Evolutionary conservation across 2,113 vertebrate species (phyloP).

Genomic region (Sceloporus tristichus): DNA sequence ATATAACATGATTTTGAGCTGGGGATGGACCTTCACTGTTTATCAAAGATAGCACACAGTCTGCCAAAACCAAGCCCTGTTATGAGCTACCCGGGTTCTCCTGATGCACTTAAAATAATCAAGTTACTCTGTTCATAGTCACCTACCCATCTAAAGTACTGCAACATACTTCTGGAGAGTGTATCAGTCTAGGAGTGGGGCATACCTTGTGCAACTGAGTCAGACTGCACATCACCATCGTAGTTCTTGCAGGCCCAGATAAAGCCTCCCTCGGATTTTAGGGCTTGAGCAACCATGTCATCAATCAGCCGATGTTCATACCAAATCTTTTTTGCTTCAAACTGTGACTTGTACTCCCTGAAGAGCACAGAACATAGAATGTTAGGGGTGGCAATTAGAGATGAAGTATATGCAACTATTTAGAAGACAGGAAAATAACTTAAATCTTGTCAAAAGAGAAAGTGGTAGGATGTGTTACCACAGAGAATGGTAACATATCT

Average conservation of each 20-base stretch:
- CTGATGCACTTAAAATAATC: not conserved
- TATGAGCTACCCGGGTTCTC: not conserved
- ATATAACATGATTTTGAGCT: not conserved
- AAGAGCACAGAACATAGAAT: conserved; percentile 23
- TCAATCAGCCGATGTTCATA: conserved; percentile 98
- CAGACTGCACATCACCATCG: conserved; percentile 97
- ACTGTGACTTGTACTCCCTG: conserved; percentile 91
- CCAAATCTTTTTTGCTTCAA: conserved; percentile 94
- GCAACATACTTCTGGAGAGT: not conserved
- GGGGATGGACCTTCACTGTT: not conserved
- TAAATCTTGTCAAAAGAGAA: not conserved
- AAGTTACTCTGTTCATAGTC: not conserved
- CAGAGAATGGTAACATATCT: not conserved
- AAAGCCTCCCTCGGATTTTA: conserved; percentile 98
- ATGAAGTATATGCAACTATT: not conserved
- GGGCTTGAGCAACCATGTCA: conserved; percentile 98
- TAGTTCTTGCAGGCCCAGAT: conserved; percentile 99
- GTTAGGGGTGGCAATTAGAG: not conserved
- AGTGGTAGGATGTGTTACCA: not conserved
- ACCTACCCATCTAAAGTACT: too few species aligned
- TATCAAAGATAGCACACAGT: not conserved
- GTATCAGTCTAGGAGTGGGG: not conserved
- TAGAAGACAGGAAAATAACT: not conserved
- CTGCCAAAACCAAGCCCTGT: not conserved
- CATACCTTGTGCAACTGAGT: conserved; percentile 96